Evolutionary conservation across 2,888 invertebrate species (phyloP).

Genomic region (Alloscopus bannaensis): DNA sequence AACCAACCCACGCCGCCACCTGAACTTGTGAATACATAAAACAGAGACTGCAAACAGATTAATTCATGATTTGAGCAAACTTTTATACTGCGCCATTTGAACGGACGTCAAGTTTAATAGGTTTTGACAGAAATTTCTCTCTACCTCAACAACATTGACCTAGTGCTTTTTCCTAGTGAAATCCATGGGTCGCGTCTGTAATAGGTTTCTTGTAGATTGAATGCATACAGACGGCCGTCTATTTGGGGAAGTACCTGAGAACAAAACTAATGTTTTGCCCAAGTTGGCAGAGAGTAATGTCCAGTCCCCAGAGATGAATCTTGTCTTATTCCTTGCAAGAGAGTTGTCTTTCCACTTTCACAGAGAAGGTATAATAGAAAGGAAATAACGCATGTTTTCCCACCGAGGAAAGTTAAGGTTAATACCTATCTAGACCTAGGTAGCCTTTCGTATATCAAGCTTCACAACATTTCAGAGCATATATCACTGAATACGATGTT

Average conservation of each 20-base stretch:
- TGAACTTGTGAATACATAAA: too few relatives aligned
- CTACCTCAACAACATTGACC: constrained; percentile 36
- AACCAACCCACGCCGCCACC: too few relatives aligned
- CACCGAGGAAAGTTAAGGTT: constrained; percentile 20
- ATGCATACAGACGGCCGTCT: too few relatives aligned
- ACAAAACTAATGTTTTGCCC: constrained; percentile 40
- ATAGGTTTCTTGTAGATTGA: too few relatives aligned
- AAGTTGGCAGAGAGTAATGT: constrained; percentile 62
- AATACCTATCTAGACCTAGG: background rate
- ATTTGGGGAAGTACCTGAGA: constrained; percentile 15
- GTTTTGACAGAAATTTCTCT: constrained; percentile 29
- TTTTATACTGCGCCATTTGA: too few relatives aligned
- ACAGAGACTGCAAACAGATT: too few relatives aligned
- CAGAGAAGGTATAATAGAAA: constrained; percentile 24
- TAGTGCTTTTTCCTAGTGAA: constrained; percentile 1
- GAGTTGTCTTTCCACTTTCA: constrained; percentile 40
- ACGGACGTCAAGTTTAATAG: constrained; percentile 29
- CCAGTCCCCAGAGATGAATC: constrained; percentile 65
- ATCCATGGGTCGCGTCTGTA: too few relatives aligned
- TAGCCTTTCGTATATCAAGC: background rate
- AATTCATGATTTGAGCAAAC: too few relatives aligned
- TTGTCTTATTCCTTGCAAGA: constrained; percentile 55
- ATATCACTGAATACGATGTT: constrained; percentile 15
- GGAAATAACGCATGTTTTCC: constrained; percentile 41
- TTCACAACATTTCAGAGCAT: constrained; percentile 1